Evolutionary conservation across 2,888 invertebrate genomes (phyloP).

Genomic region (Beris morrisii): DNA sequence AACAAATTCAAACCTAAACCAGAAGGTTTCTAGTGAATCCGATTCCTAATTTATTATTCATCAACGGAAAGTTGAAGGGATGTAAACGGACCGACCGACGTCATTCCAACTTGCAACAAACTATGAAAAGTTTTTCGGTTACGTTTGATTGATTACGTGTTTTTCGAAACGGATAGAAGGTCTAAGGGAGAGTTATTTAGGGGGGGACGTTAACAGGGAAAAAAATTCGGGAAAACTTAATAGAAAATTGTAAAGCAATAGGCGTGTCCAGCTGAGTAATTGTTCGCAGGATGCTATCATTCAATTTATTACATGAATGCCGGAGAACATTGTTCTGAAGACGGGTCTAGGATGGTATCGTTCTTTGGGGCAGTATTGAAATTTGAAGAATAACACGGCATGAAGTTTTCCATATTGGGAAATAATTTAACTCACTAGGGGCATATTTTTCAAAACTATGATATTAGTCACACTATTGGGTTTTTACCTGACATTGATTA

Average conservation of each 20-base stretch:
- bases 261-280: conserved; percentile 25
- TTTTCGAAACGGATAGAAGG: conserved; percentile 1
- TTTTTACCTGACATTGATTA: no score
- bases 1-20: no score
- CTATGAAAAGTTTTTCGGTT: conserved; percentile 16
- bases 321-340: neutral
- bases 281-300: conserved; percentile 9
- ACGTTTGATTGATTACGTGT: conserved; percentile 20
- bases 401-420: no score
- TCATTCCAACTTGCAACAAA: neutral
- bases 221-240: neutral
- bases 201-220: no score
- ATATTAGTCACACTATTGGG: no score
- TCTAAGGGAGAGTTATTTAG: neutral
- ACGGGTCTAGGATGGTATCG: no score
- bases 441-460: no score
- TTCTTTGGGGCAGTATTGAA: no score
- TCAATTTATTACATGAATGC: conserved; percentile 12
- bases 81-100: conserved; percentile 2
- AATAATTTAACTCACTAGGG: no score
- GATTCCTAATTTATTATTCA: conserved; percentile 10
- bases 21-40: no score
- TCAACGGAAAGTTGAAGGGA: conserved; percentile 4
- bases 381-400: no score
- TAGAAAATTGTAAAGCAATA: conserved; percentile 10